A percentile compares a stretch with the other conserved stretches of the same genome.
These are phyloP conservation scores for Sipha flava DNA, from an alignment of 1,140 invertebrate genomes.

Conservation along the genomic window DNA sequence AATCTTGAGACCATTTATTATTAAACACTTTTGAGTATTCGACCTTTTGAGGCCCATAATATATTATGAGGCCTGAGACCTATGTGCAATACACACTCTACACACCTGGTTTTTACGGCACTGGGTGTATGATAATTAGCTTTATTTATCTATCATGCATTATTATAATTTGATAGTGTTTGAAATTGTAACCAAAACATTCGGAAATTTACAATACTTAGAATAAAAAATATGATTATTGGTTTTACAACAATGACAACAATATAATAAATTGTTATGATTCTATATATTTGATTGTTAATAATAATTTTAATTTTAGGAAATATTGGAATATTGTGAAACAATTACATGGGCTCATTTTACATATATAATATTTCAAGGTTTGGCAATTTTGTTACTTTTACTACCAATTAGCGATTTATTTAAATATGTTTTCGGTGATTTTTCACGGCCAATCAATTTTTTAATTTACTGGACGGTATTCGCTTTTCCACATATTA, in stretches of 20 bases:
- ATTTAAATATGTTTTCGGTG: not conserved
- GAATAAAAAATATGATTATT: not conserved
- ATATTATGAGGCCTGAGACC: too few species aligned
- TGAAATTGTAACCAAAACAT: too few species aligned
- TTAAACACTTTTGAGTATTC: too few species aligned
- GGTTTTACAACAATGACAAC: not conserved
- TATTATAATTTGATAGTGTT: too few species aligned
- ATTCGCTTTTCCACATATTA: not conserved
- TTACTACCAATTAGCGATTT: not conserved
- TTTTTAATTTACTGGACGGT: constrained; percentile 9
- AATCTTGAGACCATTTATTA: too few species aligned
- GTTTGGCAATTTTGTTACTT: not conserved
- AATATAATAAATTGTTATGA: not conserved
- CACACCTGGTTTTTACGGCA: too few species aligned
- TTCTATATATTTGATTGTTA: not conserved
- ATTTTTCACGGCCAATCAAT: not conserved
- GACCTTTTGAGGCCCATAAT: too few species aligned
- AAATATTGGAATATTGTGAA: constrained; percentile 2
- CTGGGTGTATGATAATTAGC: too few species aligned
- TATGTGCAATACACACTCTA: too few species aligned
- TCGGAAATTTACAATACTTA: too few species aligned
- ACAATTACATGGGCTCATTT: not conserved
- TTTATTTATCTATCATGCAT: too few species aligned
- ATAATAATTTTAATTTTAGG: not conserved
- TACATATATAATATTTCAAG: not conserved